phyloP scores from a whole-genome alignment of 2,888 invertebrate species.

The Sclerodermus sp. region DNA sequence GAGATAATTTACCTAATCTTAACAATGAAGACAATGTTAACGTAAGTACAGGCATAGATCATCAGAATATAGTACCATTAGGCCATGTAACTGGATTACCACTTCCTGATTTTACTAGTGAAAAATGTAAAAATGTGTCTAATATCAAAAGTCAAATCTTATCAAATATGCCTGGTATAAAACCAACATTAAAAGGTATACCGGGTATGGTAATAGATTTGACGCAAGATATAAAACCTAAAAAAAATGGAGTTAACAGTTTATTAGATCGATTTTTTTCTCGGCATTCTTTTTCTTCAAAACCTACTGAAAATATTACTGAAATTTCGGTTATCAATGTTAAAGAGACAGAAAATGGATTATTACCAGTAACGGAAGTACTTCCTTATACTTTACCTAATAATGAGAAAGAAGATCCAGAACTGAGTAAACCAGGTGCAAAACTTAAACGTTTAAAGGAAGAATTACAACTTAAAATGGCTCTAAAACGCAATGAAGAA shows the following conservation, averaged over 20 bases:
- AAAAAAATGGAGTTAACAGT: constrained; percentile 63
- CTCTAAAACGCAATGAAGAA: constrained; percentile 69
- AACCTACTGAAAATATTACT: constrained; percentile 58
- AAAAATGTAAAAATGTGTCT: constrained; percentile 4
- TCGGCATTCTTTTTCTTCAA: constrained; percentile 66
- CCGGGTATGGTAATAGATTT: constrained; percentile 68
- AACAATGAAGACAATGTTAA: no score
- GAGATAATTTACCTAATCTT: no score
- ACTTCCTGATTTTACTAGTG: no score
- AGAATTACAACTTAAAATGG: constrained; percentile 72
- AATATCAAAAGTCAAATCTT: constrained; percentile 35
- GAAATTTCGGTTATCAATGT: constrained; percentile 31
- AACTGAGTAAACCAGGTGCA: constrained; percentile 68
- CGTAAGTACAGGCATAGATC: no score
- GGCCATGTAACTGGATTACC: no score
- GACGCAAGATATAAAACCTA: constrained; percentile 59
- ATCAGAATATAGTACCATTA: no score
- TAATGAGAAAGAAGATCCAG: constrained; percentile 31
- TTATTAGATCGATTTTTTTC: constrained; percentile 72
- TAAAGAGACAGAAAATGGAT: constrained; percentile 33
- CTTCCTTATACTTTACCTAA: constrained; percentile 28
- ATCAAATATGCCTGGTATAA: constrained; percentile 26
- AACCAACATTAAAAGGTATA: constrained; percentile 61
- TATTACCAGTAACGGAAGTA: constrained; percentile 18
- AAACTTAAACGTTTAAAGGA: constrained; percentile 71